A percentile compares a stretch with the other conserved stretches of the same genome.
phyloP scores from a whole-genome alignment of 2,888 invertebrate genomes.

The Hirtodrosophila cameraria region DNA sequence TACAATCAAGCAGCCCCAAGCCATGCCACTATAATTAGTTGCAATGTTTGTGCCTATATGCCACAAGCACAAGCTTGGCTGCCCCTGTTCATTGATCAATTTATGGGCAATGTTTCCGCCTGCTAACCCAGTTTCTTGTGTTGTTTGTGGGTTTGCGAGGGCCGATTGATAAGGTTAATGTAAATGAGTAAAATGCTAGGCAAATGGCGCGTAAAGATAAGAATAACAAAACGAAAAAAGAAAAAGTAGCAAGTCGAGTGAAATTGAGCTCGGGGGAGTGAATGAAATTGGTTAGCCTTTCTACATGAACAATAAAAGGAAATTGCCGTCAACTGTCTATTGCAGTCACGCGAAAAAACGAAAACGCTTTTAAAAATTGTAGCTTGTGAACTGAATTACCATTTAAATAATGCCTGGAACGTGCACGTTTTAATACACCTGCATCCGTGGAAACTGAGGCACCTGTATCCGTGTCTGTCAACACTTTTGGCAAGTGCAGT shows the following conservation, averaged over 20 bases:
- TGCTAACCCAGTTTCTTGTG: conserved; percentile 52
- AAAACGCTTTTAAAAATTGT: conserved; percentile 26
- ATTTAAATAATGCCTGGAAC: conserved; percentile 84
- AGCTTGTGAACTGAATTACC: conserved; percentile 66
- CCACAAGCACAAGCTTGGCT: not conserved
- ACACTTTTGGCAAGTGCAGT: conserved; percentile 82
- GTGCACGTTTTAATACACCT: conserved; percentile 80
- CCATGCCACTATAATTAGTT: conserved; percentile 71
- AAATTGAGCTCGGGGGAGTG: conserved; percentile 30
- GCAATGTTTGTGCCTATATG: conserved; percentile 20
- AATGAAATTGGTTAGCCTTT: conserved; percentile 15
- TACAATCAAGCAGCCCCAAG: conserved; percentile 53
- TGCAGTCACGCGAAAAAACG: conserved; percentile 21
- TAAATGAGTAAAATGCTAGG: conserved; percentile 19
- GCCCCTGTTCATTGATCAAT: conserved; percentile 66
- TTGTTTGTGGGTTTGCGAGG: conserved; percentile 8
- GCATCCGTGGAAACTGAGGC: conserved; percentile 79
- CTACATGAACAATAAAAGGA: conserved; percentile 29
- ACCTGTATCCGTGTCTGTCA: conserved; percentile 82
- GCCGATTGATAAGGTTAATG: conserved; percentile 43
- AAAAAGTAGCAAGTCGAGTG: not conserved
- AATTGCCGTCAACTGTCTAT: conserved; percentile 49
- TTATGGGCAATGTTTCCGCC: conserved; percentile 42
- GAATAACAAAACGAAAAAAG: conserved; percentile 2
- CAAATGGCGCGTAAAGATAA: conserved; percentile 54